phyloP scores from a whole-genome alignment of 2,888 invertebrate genomes.

The Agriotes lineatus region DNA sequence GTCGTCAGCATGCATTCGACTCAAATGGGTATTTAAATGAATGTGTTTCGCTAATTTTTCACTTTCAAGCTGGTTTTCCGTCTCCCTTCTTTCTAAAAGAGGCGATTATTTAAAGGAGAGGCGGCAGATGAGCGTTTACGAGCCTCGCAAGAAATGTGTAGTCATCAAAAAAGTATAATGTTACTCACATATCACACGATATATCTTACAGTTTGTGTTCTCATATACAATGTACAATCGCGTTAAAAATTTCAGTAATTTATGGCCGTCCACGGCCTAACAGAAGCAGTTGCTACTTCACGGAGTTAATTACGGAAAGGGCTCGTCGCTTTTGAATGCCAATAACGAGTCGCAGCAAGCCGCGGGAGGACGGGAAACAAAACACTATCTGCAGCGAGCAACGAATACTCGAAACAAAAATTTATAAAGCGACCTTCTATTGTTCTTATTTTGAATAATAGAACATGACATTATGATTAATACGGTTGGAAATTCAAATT shows the following conservation, averaged over 20 bases:
- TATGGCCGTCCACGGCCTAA: slow-evolving; percentile 9
- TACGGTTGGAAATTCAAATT: slow-evolving; percentile 64
- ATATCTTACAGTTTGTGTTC: slow-evolving; percentile 30
- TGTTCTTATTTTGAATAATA: slow-evolving; percentile 63
- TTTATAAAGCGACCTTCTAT: slow-evolving; percentile 49
- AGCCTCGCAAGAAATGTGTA: slow-evolving; percentile 23
- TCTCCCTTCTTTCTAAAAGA: slow-evolving; percentile 13
- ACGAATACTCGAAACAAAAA: slow-evolving; percentile 24
- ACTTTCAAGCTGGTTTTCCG: slow-evolving; percentile 8
- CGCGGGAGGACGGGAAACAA: slow-evolving; percentile 7
- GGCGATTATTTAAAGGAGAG: slow-evolving; percentile 9
- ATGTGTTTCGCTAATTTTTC: slow-evolving; percentile 18
- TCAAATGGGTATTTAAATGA: slow-evolving; percentile 24
- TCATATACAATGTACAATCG: slow-evolving; percentile 31
- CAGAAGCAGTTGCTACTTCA: slow-evolving; percentile 17
- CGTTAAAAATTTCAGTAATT: slow-evolving; percentile 29
- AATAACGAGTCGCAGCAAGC: slow-evolving; percentile 2
- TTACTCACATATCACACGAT: slow-evolving; percentile 29
- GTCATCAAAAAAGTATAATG: slow-evolving; percentile 36
- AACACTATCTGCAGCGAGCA: slow-evolving; percentile 14
- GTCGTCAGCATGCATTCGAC: slow-evolving; percentile 8
- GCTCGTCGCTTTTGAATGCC: not conserved
- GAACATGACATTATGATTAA: slow-evolving; percentile 65
- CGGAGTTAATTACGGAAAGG: not conserved
- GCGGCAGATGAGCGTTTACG: slow-evolving; percentile 28